phyloP scores from a whole-genome alignment of 2,797 vertebrate genomes.

The Gymnopithys bicolor region DNA sequence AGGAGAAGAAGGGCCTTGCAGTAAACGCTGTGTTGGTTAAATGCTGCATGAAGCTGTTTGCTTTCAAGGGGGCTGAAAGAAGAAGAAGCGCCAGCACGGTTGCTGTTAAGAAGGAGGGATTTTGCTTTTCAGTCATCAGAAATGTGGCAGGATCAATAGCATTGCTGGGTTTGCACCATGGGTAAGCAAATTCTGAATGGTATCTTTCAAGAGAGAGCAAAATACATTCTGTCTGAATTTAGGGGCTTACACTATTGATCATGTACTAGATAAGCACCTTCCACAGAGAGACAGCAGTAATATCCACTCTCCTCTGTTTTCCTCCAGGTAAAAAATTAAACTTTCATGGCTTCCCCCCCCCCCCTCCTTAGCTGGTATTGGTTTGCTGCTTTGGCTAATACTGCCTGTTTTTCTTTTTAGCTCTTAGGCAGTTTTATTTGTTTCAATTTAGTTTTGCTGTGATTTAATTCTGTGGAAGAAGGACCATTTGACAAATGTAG shows the following conservation, averaged over 20 bases:
- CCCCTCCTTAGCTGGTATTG: neutral
- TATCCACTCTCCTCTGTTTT: neutral
- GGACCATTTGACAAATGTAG: neutral
- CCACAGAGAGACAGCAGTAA: neutral
- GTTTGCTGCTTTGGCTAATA: neutral
- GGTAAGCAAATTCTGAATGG: neutral
- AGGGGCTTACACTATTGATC: neutral
- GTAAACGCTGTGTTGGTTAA: neutral
- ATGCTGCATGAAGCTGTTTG: neutral
- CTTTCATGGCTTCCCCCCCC: neutral
- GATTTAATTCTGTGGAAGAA: neutral
- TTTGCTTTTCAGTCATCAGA: neutral
- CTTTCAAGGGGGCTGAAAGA: neutral
- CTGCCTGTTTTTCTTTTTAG: neutral
- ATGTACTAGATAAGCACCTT: neutral
- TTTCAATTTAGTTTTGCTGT: neutral
- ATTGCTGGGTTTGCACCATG: neutral
- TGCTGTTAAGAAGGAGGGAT: neutral
- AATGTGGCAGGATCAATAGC: neutral
- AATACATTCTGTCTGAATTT: neutral
- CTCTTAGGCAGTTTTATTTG: neutral
- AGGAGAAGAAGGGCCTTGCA: neutral
- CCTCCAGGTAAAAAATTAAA: neutral
- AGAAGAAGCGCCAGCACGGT: rapidly evolving
- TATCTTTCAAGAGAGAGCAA: neutral